These are phyloP conservation scores for Blastobasis lacticolella DNA, from an alignment of 2,888 invertebrate genomes.

Conservation along the genomic window DNA sequence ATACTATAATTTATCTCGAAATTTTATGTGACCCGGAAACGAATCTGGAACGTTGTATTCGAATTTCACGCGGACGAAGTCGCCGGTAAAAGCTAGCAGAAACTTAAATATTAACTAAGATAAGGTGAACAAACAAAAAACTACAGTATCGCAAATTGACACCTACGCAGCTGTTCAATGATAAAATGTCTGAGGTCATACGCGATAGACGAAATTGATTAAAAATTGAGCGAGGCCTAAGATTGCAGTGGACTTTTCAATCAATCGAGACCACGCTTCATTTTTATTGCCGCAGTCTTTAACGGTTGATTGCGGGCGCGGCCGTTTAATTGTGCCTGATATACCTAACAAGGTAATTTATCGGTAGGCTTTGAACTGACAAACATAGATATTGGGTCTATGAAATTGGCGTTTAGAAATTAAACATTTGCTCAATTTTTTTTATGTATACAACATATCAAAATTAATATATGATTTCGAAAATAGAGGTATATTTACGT, in stretches of 20 bases:
- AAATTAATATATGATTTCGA: too few relatives aligned
- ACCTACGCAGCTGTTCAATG: constrained; percentile 15
- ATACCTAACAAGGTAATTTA: too few relatives aligned
- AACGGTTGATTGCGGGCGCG: constrained; percentile 64
- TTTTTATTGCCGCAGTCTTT: constrained; percentile 61
- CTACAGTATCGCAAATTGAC: background rate
- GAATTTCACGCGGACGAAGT: too few relatives aligned
- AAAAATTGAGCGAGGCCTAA: constrained; percentile 44
- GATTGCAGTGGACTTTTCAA: constrained; percentile 63
- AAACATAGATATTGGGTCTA: too few relatives aligned
- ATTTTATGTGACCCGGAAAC: too few relatives aligned
- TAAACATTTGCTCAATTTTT: too few relatives aligned
- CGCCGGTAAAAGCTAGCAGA: background rate
- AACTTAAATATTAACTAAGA: background rate
- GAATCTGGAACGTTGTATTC: too few relatives aligned
- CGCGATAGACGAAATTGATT: constrained; percentile 44
- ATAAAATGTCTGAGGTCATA: constrained; percentile 30
- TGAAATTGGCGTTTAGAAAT: too few relatives aligned
- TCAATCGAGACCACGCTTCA: constrained; percentile 65
- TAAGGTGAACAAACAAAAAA: background rate
- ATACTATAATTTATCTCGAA: too few relatives aligned
- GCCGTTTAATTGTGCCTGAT: constrained; percentile 40
- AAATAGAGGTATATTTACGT: too few relatives aligned
- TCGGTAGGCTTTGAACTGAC: too few relatives aligned
- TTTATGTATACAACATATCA: too few relatives aligned